Conservation (phyloP, 1,140 invertebrate species). For the Aphaenogaster floridana region DNA sequence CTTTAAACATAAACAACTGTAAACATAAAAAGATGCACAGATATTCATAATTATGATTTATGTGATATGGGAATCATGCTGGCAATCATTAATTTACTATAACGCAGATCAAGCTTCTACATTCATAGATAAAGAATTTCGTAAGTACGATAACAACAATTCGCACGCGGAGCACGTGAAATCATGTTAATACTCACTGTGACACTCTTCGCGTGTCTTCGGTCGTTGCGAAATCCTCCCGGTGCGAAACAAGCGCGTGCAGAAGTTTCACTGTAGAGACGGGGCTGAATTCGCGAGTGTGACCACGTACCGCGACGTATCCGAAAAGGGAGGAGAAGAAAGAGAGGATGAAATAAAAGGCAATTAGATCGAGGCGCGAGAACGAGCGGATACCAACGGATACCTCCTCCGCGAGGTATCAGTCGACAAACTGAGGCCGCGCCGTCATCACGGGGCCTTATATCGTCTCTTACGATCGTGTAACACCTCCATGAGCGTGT, state of each 20-base stretch:
- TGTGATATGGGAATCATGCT: neutral
- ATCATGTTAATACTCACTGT: conserved; percentile 33
- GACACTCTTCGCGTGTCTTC: conserved; percentile 7
- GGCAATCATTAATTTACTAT: neutral
- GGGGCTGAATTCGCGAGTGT: neutral
- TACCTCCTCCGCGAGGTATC: conserved; percentile 32
- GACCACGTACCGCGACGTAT: neutral
- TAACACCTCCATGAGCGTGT: conserved; percentile 49
- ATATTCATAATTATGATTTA: neutral
- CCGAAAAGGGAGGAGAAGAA: neutral
- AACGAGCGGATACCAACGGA: neutral
- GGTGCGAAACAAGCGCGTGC: neutral
- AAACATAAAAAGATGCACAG: neutral
- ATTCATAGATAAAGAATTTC: neutral
- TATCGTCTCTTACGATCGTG: conserved; percentile 64
- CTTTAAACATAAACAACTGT: too few species aligned
- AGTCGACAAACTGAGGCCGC: conserved; percentile 67
- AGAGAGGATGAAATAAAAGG: neutral
- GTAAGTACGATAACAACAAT: neutral
- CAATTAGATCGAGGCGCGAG: neutral
- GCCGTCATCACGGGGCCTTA: conserved; percentile 65
- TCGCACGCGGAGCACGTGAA: neutral
- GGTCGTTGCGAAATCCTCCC: neutral
- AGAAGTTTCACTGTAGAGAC: neutral
- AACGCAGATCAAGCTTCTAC: neutral